Evolutionary conservation across 1,140 invertebrate species (phyloP), one percentile per base, ranked within the genome.

Genomic region (Meloidogyne chitwoodi): DNA sequence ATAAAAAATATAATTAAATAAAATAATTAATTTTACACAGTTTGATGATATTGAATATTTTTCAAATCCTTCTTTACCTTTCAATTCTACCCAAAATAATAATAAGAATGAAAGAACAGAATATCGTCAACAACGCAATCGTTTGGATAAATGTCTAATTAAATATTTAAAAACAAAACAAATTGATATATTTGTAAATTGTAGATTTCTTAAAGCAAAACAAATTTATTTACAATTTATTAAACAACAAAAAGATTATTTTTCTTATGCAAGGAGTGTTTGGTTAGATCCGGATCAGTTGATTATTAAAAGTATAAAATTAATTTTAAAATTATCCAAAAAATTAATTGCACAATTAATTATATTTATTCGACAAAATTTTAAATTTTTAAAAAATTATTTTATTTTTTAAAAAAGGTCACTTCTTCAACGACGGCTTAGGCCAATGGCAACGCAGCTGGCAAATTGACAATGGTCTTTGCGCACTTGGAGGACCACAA

Each of bases 111-210:
- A 56, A 56, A 19, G 48, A n/a, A 1, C 6, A 8, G 4, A 56
- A 56, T 56, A 56, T 56, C 19, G 48, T n/a, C 48, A n/a, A 56
- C 48, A 56, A 56, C 48, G 48, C 19, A 56, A 56, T 56, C 48
- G 48, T n/a, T 8, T 56, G 6, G 48, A 56, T n/a, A n/a, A 19
- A 56, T 56, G 48, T 56, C 41, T 27, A 66, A 8, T 41, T 34
- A 38, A 63, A 74, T 65, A 22, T 56, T n/a, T 24, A 10, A 22
- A 75, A 77, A 38, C 10, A 12, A 10, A 10, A 8, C 34, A 65
- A 74, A 75, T 41, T 10, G 61, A 76, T n/a, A 8, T 11, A 34
- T 81, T 79, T 68, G 63, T 80, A 64, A 26, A 56, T 11, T 79
- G 78, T 56, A 73, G 78, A 48, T 62, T 76, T 66, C 41, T 10